phyloP scores from a whole-genome alignment of 2,888 invertebrate genomes.

The Drosophila kambysellisi region DNA sequence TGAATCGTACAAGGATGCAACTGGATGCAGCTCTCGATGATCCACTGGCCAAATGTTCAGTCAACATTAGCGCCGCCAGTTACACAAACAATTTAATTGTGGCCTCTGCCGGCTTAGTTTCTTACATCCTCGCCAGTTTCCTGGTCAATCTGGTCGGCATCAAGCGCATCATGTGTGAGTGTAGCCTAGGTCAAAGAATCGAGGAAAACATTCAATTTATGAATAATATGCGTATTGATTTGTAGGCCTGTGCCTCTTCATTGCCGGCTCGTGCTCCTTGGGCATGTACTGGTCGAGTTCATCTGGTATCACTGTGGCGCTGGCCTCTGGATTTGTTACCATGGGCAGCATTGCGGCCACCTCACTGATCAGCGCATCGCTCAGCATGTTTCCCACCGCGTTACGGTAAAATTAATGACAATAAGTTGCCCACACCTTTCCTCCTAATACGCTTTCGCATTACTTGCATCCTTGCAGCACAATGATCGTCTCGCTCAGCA shows the following conservation, averaged over 20 bases:
- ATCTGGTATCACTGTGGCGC: conserved; percentile 85
- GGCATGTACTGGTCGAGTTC: conserved; percentile 87
- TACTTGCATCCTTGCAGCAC: conserved; percentile 86
- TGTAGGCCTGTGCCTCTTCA: conserved; percentile 83
- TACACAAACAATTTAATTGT: conserved; percentile 90
- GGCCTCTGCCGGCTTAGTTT: conserved; percentile 87
- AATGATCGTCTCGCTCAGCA: conserved; percentile 89
- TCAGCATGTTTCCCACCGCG: conserved; percentile 82
- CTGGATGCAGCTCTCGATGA: conserved; percentile 25
- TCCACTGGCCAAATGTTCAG: conserved; percentile 35
- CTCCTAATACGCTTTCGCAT: background rate
- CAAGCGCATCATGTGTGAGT: conserved; percentile 86
- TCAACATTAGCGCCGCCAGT: conserved; percentile 86
- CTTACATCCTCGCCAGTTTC: conserved; percentile 87
- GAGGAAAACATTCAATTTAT: background rate
- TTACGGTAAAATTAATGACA: conserved; percentile 68
- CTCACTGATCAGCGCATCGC: conserved; percentile 77
- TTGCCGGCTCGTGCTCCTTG: conserved; percentile 86
- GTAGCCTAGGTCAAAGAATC: background rate
- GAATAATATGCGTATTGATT: background rate
- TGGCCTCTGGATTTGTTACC: conserved; percentile 86
- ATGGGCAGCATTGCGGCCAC: conserved; percentile 78
- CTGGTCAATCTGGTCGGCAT: conserved; percentile 87
- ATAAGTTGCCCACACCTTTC: too few relatives aligned
- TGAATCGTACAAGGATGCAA: conserved; percentile 72